These are phyloP conservation scores for Exephanes ischioxanthus DNA, from an alignment of 2,888 invertebrate species.

Conservation along the genomic window DNA sequence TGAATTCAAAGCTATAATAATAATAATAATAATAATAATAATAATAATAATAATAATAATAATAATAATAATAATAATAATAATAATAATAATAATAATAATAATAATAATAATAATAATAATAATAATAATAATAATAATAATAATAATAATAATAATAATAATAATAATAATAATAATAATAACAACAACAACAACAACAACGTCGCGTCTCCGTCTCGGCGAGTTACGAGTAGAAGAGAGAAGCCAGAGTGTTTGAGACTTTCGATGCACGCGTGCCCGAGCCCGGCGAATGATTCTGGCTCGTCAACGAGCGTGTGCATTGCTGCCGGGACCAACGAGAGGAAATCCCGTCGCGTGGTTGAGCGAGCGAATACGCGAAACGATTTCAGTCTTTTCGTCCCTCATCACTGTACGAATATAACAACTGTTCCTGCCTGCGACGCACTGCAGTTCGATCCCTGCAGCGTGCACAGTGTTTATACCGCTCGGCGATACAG, in stretches of 20 bases:
- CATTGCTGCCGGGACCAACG: background rate
- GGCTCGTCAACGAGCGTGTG: conserved; percentile 1
- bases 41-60: too few species aligned
- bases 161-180: background rate
- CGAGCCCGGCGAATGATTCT: conserved; percentile 9
- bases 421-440: background rate
- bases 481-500: background rate
- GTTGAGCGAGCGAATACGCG: conserved; percentile 7
- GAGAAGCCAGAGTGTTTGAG: background rate
- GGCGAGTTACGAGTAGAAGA: background rate
- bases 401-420: background rate
- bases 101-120: too few species aligned
- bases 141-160: background rate
- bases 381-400: conserved; percentile 34
- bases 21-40: too few species aligned
- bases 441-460: background rate
- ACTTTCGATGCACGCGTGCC: conserved; percentile 19
- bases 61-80: too few species aligned
- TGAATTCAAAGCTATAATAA: too few species aligned
- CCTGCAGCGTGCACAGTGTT: background rate
- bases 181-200: background rate
- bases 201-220: background rate
- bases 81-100: too few species aligned
- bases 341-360: background rate
- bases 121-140: too few species aligned